These are phyloP conservation scores for Borostomias antarcticus DNA, from an alignment of 2,797 vertebrate genomes.

Conservation along the genomic window DNA sequence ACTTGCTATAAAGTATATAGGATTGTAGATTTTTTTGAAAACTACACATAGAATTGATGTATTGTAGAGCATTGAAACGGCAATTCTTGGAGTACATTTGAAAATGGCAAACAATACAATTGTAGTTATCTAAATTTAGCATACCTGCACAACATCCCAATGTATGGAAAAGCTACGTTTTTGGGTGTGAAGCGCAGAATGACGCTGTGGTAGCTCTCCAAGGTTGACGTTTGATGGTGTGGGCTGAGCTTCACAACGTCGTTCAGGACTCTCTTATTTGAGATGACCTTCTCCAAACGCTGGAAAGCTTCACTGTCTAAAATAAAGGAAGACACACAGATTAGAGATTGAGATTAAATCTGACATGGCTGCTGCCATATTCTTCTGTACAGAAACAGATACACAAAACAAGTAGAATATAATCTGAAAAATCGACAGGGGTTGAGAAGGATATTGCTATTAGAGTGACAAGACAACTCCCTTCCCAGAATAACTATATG, in stretches of 20 bases:
- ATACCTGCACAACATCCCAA: constrained; percentile 30
- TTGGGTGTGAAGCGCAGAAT: constrained; percentile 14
- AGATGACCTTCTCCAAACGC: constrained; percentile 3
- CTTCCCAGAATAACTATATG: background rate
- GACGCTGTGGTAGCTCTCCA: constrained; percentile 11
- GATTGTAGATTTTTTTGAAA: too few relatives aligned
- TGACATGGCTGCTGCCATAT: too few relatives aligned
- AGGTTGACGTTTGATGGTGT: constrained; percentile 11
- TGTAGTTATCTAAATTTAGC: too few relatives aligned
- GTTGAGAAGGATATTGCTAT: background rate
- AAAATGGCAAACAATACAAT: too few relatives aligned
- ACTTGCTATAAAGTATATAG: background rate
- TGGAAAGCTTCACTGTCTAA: background rate
- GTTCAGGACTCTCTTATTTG: constrained; percentile 20
- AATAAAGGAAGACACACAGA: background rate
- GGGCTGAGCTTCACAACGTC: constrained; percentile 16
- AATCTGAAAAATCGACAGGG: too few relatives aligned
- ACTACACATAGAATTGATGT: too few relatives aligned
- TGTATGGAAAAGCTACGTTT: background rate
- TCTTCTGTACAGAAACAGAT: too few relatives aligned
- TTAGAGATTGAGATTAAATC: too few relatives aligned
- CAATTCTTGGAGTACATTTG: too few relatives aligned
- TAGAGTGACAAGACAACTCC: too few relatives aligned
- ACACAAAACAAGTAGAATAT: too few relatives aligned
- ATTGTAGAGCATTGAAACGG: too few relatives aligned